phyloP scores from a whole-genome alignment of 2,888 invertebrate genomes.

The Atrina japonica region DNA sequence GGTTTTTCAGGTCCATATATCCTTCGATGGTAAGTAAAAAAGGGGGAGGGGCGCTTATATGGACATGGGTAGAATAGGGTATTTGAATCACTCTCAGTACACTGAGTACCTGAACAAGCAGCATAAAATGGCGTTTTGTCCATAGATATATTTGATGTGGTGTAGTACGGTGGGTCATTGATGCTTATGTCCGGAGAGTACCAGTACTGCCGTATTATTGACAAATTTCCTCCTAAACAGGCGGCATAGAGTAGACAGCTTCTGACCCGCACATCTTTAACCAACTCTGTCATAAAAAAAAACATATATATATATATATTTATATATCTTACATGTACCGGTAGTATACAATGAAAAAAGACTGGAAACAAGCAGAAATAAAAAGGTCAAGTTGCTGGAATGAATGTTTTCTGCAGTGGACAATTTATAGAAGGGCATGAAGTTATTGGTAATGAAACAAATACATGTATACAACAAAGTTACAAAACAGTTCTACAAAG shows the following conservation, averaged over 20 bases:
- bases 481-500: no score
- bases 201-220: constrained; percentile 57
- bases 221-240: constrained; percentile 61
- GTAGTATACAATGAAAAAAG: background rate
- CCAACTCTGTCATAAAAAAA: constrained; percentile 50
- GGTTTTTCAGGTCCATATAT: no score
- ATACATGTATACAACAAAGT: no score
- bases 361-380: background rate
- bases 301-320: background rate
- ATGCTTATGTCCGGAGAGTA: constrained; percentile 56
- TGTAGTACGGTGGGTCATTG: constrained; percentile 56
- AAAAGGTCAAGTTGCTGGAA: background rate
- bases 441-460: no score
- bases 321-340: background rate
- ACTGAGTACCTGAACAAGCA: constrained; percentile 60
- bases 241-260: constrained; percentile 63
- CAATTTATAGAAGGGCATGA: background rate
- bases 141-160: constrained; percentile 52
- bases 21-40: no score
- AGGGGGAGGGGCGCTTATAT: no score
- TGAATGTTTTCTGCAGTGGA: background rate
- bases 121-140: constrained; percentile 63
- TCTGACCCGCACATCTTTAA: constrained; percentile 54
- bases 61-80: no score
- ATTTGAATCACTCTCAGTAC: background rate